These are phyloP conservation scores for Seriola quinqueradiata DNA, from an alignment of 2,113 vertebrate genomes.

Conservation along the genomic window DNA sequence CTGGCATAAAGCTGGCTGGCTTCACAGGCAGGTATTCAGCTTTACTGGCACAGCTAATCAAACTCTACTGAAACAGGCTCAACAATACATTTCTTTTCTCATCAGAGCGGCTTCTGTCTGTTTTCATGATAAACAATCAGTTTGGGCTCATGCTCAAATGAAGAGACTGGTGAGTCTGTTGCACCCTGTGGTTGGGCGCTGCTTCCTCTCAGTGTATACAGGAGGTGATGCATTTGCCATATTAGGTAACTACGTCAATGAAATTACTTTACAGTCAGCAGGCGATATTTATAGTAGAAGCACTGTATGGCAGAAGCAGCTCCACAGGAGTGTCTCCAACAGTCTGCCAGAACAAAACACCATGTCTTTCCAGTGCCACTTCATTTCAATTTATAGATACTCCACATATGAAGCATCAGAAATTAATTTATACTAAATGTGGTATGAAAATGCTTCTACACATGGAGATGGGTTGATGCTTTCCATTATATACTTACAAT, in stretches of 20 bases:
- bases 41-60: conserved; percentile 38
- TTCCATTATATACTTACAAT: not conserved
- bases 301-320: conserved; percentile 71
- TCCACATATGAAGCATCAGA: not conserved
- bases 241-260: conserved; percentile 73
- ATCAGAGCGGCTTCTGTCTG: conserved; percentile 38
- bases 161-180: conserved; percentile 27
- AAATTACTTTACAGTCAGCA: conserved; percentile 78
- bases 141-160: conserved; percentile 7
- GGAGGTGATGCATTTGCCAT: conserved; percentile 71
- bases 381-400: not conserved
- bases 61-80: conserved; percentile 18
- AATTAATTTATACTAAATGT: conserved; percentile 2
- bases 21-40: conserved; percentile 45
- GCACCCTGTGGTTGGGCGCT: conserved; percentile 10
- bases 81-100: conserved; percentile 10
- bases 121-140: conserved; percentile 33
- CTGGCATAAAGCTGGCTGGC: conserved; percentile 43
- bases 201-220: conserved; percentile 48
- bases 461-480: not conserved
- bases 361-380: conserved; percentile 56
- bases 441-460: not conserved
- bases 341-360: conserved; percentile 69
- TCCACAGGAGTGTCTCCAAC: conserved; percentile 68
- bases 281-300: conserved; percentile 73